Base-by-base conservation (phyloP, 1,140 invertebrate species). In the Plectus sambesii region DNA sequence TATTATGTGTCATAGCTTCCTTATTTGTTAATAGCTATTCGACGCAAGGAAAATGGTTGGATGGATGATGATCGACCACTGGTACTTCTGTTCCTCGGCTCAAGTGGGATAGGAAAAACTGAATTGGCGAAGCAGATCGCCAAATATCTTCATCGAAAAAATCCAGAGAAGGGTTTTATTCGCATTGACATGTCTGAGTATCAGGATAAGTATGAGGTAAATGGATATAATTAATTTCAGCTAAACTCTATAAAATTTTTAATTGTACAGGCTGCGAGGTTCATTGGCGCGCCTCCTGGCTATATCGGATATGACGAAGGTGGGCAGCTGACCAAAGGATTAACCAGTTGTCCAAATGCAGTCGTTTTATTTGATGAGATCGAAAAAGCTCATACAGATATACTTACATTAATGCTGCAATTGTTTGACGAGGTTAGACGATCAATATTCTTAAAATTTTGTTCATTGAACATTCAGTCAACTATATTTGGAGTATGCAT, bases 281-380 rank as follows among this genome's bases (percentile, higher is more conserved):
- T 93, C 48, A 92, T 93, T 68, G 87, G 88, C 9, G 83, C 87
- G 46, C 83, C 88, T 35, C 88, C 88, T 9, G 88, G 88, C 37
- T 94, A 92, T 74, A 71, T 93, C 42, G 88, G 87, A 2, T 84
- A 93, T 70, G 85, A 92, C 61, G 84, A 90, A 60, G 88, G 88
- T 35, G 87, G 88, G 1, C 85, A 88, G 66, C 72, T 94, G 50
- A 93, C 88, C 1, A 83, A 87, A 62, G 77, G 79, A 52, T 72
- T 93, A 5, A 80, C 75, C 47, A 78, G 82, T 51, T 81, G 75
- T 62, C 82, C 86, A n/a, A 79, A 81, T 67, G 85, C 86, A 27
- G 85, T 94, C 33, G 87, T 94, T 25, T 71, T 94, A 17, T 89
- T 93, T 73, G 88, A 94, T 72, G 88, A 94, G 76, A 85, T 93